phyloP scores from a whole-genome alignment of 2,797 vertebrate species.

The Danio aesculapii region DNA sequence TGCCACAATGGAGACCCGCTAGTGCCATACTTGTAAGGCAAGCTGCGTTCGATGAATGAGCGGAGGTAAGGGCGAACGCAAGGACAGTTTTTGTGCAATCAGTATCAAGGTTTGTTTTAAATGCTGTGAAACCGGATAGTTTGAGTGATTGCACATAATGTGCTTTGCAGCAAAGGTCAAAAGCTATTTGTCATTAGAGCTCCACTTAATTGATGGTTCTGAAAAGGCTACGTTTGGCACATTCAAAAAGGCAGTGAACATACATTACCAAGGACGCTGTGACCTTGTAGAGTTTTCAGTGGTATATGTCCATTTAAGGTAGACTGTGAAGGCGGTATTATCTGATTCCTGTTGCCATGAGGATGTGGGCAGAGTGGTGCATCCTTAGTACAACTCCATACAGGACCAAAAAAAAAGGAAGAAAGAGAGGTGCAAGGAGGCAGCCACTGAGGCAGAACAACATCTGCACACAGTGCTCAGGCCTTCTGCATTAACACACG shows the following conservation, averaged over 20 bases:
- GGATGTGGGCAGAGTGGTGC: slow-evolving; percentile 58
- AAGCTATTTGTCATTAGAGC: slow-evolving; percentile 40
- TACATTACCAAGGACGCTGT: slow-evolving; percentile 58
- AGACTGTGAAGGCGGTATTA: slow-evolving; percentile 57
- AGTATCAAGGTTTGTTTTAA: slow-evolving; percentile 65
- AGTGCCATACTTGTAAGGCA: slow-evolving; percentile 58
- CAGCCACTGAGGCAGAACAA: slow-evolving; percentile 72
- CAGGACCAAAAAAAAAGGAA: slow-evolving; percentile 2
- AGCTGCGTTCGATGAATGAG: slow-evolving; percentile 65
- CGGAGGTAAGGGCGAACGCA: slow-evolving; percentile 64
- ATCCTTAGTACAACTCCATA: slow-evolving; percentile 27
- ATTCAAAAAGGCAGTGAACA: slow-evolving; percentile 35
- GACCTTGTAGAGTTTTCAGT: slow-evolving; percentile 73
- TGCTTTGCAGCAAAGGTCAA: slow-evolving; percentile 64
- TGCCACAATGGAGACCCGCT: slow-evolving; percentile 41
- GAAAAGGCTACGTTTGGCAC: slow-evolving; percentile 68
- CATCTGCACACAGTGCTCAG: slow-evolving; percentile 80
- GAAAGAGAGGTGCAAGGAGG: slow-evolving; percentile 42
- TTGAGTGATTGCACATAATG: slow-evolving; percentile 53
- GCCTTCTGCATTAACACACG: slow-evolving; percentile 79
- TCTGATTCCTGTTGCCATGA: slow-evolving; percentile 73
- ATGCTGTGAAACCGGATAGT: slow-evolving; percentile 38
- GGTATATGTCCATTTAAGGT: slow-evolving; percentile 59
- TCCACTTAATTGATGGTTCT: slow-evolving; percentile 33
- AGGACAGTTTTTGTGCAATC: slow-evolving; percentile 61